Conservation (phyloP, 2,113 vertebrate genomes). For the Lamprotornis superbus region DNA sequence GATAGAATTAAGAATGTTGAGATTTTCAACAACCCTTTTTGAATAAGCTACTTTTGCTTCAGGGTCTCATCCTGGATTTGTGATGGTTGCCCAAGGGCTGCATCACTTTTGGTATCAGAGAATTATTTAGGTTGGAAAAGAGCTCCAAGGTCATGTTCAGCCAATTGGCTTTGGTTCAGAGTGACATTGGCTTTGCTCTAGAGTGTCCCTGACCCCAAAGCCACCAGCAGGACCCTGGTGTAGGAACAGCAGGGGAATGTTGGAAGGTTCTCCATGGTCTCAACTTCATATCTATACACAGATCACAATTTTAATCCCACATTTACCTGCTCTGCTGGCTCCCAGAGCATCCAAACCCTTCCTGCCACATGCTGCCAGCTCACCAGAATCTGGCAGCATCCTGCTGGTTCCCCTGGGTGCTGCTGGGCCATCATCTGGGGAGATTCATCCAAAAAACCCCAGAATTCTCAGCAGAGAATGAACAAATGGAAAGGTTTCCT, state of each 20-base stretch:
- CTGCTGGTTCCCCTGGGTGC: not conserved
- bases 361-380: accelerated
- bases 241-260: not conserved
- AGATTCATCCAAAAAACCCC: not conserved
- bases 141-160: not conserved
- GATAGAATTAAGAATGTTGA: not conserved
- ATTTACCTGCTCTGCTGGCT: not conserved
- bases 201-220: not conserved
- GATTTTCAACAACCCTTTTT: not conserved
- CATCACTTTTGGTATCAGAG: not conserved
- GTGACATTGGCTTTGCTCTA: no score
- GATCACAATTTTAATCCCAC: not conserved
- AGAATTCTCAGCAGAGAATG: not conserved
- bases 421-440: not conserved
- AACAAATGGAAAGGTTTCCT: not conserved
- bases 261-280: not conserved
- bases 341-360: not conserved
- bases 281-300: accelerated
- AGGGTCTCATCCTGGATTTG: not conserved
- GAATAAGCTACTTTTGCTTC: not conserved
- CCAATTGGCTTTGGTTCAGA: not conserved
- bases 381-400: not conserved
- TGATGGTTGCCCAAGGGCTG: accelerated
- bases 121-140: not conserved
- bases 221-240: not conserved